phyloP scores from a whole-genome alignment of 2,888 invertebrate genomes.

The Coelinius sp. region DNA sequence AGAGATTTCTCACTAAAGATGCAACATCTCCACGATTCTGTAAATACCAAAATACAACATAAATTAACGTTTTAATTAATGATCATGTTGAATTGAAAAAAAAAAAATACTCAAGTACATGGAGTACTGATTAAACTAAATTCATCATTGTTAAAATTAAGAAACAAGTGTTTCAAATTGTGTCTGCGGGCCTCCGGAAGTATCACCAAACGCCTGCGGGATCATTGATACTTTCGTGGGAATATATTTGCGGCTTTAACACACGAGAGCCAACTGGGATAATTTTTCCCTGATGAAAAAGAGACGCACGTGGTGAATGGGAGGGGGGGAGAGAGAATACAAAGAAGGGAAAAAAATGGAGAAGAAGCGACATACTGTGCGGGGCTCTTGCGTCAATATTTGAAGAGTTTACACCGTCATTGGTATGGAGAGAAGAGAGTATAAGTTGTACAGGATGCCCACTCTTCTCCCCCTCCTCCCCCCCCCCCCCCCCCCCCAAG shows the following conservation, averaged over 20 bases:
- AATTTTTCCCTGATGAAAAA: slow-evolving; percentile 9
- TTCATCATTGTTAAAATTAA: neutral
- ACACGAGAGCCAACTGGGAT: slow-evolving; percentile 24
- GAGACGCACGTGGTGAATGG: neutral
- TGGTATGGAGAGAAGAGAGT: slow-evolving; percentile 28
- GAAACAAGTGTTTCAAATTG: slow-evolving; percentile 11
- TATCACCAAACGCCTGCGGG: slow-evolving; percentile 35
- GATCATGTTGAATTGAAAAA: too few species aligned
- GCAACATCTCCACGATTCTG: slow-evolving; percentile 65
- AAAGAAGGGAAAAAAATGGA: neutral
- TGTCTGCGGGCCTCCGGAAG: slow-evolving; percentile 35
- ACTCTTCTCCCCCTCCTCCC: slow-evolving; percentile 18
- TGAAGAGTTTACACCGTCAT: slow-evolving; percentile 37
- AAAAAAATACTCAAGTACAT: neutral
- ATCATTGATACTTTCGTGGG: slow-evolving; percentile 30
- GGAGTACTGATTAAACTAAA: neutral
- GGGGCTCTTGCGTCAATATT: slow-evolving; percentile 34
- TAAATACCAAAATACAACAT: neutral
- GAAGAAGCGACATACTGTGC: slow-evolving; percentile 16
- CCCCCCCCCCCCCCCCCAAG: neutral
- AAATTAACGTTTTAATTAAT: too few species aligned
- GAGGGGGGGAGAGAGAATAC: slow-evolving; percentile 21
- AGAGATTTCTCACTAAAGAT: slow-evolving; percentile 75
- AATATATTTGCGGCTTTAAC: slow-evolving; percentile 10
- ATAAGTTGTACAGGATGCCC: slow-evolving; percentile 27